A percentile compares a stretch with the other conserved stretches of the same genome.
Evolutionary conservation across 2,797 vertebrate genomes (phyloP).

Genomic region (Myioborus melanocephalus): DNA sequence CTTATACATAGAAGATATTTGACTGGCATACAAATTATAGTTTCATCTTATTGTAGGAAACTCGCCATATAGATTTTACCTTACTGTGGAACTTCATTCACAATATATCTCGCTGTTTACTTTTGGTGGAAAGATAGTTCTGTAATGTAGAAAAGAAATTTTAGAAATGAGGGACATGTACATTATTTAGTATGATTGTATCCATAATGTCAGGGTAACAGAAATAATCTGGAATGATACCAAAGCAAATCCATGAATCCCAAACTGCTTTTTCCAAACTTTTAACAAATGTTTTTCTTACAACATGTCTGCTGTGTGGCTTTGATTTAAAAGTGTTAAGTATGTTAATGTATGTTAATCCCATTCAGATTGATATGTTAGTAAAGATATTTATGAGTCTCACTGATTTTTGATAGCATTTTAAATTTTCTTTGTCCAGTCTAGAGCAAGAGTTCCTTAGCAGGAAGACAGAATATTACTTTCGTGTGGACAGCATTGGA

Average conservation of each 20-base stretch:
- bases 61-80: neutral
- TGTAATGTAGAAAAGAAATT: neutral
- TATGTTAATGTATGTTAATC: neutral
- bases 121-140: neutral
- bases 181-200: neutral
- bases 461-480: neutral
- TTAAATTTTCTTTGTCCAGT: neutral
- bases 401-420: neutral
- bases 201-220: neutral
- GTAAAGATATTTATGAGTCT: neutral
- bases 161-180: neutral
- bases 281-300: neutral
- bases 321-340: neutral
- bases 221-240: neutral
- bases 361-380: neutral
- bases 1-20: fast-evolving
- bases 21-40: neutral
- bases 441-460: neutral
- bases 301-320: neutral
- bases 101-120: neutral
- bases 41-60: neutral
- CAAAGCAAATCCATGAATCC: neutral
- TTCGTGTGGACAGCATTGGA: neutral
- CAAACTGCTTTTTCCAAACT: neutral
- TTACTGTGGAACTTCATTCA: neutral